Conservation (phyloP, 2,797 vertebrate genomes). For the Periophthalmus magnuspinnatus region DNA sequence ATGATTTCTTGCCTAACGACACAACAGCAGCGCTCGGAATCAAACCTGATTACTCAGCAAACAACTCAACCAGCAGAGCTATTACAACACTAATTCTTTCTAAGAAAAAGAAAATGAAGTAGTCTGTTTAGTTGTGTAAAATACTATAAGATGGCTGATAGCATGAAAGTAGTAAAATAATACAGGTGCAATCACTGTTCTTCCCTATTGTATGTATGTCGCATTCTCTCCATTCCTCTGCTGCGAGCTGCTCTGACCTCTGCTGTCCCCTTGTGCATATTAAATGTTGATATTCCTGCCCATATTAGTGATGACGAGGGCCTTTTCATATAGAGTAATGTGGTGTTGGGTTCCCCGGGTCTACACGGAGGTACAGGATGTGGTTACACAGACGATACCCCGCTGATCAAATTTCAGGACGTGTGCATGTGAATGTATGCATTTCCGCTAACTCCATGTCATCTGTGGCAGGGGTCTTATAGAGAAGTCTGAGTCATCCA, state of each 20-base stretch:
- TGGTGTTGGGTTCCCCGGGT: conserved; percentile 52
- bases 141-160: neutral
- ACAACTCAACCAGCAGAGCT: too few relatives aligned
- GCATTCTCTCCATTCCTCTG: conserved; percentile 17
- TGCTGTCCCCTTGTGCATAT: conserved; percentile 60
- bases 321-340: conserved; percentile 50
- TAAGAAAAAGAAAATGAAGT: neutral
- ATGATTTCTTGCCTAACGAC: neutral
- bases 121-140: neutral
- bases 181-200: neutral
- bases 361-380: conserved; percentile 60
- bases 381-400: conserved; percentile 58
- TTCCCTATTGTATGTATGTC: conserved; percentile 17
- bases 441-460: conserved; percentile 29
- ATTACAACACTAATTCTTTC: neutral
- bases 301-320: conserved; percentile 66
- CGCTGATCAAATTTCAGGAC: conserved; percentile 53
- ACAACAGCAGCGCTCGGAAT: neutral
- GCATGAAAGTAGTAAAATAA: neutral
- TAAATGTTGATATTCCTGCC: conserved; percentile 66
- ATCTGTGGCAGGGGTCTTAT: conserved; percentile 11
- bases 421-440: conserved; percentile 30
- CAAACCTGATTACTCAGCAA: neutral
- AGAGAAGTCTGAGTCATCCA: conserved; percentile 35
- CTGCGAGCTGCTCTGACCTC: conserved; percentile 47